These are phyloP conservation scores for Sceloporus tristichus DNA, from an alignment of 2,113 vertebrate species.

Conservation along the genomic window DNA sequence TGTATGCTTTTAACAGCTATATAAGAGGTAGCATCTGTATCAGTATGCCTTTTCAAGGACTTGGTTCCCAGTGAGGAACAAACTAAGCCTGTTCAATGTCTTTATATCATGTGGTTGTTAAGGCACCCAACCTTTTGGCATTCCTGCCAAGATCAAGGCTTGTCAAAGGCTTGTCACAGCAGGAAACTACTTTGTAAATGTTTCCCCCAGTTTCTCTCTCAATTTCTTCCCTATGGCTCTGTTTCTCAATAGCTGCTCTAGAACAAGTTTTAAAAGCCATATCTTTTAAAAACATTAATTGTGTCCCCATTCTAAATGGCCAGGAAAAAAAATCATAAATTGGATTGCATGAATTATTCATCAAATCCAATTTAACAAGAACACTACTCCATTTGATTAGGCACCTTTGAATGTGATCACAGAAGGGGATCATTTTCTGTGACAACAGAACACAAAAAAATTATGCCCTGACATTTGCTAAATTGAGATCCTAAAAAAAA, in stretches of 20 bases:
- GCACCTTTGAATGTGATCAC: constrained; percentile 33
- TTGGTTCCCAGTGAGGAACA: too few species aligned
- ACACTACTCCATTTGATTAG: constrained; percentile 46
- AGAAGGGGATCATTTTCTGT: constrained; percentile 37
- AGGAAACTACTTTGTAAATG: constrained; percentile 42
- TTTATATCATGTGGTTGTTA: background rate
- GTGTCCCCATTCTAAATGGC: constrained; percentile 32
- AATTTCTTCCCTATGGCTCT: background rate
- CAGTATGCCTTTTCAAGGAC: background rate
- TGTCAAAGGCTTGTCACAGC: background rate
- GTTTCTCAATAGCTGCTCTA: constrained; percentile 34
- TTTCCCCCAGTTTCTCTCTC: background rate
- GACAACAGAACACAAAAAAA: constrained; percentile 47
- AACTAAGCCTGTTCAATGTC: background rate
- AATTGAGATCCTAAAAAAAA: constrained; percentile 16
- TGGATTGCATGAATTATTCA: constrained; percentile 58
- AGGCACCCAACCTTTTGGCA: background rate
- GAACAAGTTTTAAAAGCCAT: constrained; percentile 19
- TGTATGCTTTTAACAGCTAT: background rate
- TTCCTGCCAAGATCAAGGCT: background rate
- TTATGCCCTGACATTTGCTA: constrained; percentile 50
- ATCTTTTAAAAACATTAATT: constrained; percentile 59
- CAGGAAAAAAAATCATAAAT: constrained; percentile 45
- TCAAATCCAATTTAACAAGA: constrained; percentile 52
- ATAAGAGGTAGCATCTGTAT: background rate